Base-by-base conservation (phyloP, 2,113 vertebrate species). In the Takifugu flavidus region DNA sequence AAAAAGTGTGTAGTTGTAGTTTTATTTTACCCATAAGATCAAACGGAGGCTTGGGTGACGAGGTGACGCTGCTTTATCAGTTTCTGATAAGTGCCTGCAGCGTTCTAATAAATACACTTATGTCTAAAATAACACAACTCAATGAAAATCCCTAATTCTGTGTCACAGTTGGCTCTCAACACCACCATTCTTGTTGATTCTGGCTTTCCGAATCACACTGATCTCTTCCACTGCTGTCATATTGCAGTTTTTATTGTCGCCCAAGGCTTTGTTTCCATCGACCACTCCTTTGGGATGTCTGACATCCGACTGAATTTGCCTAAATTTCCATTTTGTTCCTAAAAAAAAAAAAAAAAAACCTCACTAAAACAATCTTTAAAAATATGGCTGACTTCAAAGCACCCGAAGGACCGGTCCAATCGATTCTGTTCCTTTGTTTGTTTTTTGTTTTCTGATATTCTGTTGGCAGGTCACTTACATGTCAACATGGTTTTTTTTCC, bases 1-100 rank as follows among this genome's bases (percentile, higher is more conserved):
- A 99, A 99, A 99, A 99, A 99, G 97, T 99, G 97, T 99, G 97
- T 99, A 99, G 97, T 98, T 97, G 97, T 99, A 98, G 96, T 98
- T 98, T 99, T 99, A 99, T 98, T 98, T 98, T 98, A 97, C 95
- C 91, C 95, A 97, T 97, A 94, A 95, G 92, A 94, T 88, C 85
- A 92, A 95, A 94, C 94, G 75, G 91, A 98, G 95, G 89, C 94
- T 98, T 93, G 93, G 92, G 92, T 92, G 95, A 97, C 79, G 67
- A 52, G 78, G 63, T 78, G 59, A 70, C 71, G 49, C 62, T 77
- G 67, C 50, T 51, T 59, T 14, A 34, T 50, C 39, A 31, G n/a
- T 20, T 45, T 73, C 14, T 31, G 50, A 12, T 42, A 45, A 60
- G 51, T 39, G 2, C 0, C 13, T 15, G 43, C 34, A 75, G 59